Conservation (phyloP, 2,113 vertebrate species). For the Lepus americanus region DNA sequence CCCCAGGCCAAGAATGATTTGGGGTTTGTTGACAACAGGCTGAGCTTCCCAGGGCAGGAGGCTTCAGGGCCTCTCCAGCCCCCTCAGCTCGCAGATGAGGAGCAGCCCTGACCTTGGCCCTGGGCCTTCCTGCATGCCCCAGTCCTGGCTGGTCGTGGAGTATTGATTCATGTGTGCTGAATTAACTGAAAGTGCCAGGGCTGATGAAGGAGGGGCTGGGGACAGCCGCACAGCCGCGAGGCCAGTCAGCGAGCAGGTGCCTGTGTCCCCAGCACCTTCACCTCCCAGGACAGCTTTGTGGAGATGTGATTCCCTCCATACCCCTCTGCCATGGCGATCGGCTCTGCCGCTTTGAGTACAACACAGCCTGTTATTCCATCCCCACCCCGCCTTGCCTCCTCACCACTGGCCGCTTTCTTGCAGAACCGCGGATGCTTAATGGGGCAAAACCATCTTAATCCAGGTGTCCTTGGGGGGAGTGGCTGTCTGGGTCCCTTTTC, state of each 20-base stretch:
- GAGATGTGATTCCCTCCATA: not conserved
- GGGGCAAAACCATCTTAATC: not conserved
- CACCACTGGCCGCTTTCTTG: not conserved
- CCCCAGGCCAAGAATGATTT: not conserved
- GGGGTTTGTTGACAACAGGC: not conserved
- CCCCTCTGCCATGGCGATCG: not conserved
- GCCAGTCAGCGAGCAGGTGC: too few species aligned
- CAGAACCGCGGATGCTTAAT: not conserved
- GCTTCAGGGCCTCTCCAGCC: not conserved
- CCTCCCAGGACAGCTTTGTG: rapidly evolving
- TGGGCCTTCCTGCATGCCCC: not conserved
- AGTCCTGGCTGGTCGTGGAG: not conserved
- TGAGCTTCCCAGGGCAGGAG: not conserved
- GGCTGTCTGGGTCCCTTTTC: not conserved
- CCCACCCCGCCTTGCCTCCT: not conserved
- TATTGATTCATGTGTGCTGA: not conserved
- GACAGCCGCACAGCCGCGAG: rapidly evolving
- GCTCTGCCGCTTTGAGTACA: not conserved
- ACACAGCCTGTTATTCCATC: not conserved
- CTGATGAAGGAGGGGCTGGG: too few species aligned
- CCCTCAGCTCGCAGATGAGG: not conserved
- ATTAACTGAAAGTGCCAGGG: not conserved
- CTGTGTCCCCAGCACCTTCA: too few species aligned
- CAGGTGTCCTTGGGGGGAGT: not conserved
- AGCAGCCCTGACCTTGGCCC: not conserved